Percentiles rank a stretch among this genome's conserved stretches.
phyloP scores from a whole-genome alignment of 1,140 invertebrate species.

The Wiebesia pumilae region DNA sequence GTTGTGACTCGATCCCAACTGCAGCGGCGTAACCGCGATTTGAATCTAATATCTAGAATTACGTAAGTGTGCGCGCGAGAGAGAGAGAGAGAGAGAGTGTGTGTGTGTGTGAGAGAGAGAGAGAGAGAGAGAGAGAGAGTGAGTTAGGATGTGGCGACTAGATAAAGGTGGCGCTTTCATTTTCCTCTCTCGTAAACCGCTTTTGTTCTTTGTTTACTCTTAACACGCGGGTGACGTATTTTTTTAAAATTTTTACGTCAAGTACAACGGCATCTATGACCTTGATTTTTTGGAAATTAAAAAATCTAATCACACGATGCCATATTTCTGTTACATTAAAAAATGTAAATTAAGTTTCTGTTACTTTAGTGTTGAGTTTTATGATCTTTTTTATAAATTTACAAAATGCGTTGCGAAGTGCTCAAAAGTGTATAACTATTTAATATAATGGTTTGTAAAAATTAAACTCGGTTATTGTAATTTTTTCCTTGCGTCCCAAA shows the following conservation, averaged over 20 bases:
- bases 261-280: neutral
- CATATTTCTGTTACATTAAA: too few relatives aligned
- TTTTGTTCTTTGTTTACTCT: neutral
- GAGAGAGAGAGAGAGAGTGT: too few relatives aligned
- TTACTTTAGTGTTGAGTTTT: neutral
- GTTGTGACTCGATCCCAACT: slow-evolving; percentile 1
- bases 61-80: neutral
- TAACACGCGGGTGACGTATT: neutral
- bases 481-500: too few relatives aligned
- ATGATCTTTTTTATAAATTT: neutral
- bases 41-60: neutral
- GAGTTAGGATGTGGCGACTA: neutral
- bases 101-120: neutral
- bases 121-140: neutral
- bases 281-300: neutral
- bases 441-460: too few relatives aligned
- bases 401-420: too few relatives aligned
- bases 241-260: neutral
- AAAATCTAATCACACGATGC: too few relatives aligned
- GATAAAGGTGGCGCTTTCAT: neutral
- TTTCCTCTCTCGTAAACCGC: neutral
- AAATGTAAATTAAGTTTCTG: neutral
- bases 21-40: neutral
- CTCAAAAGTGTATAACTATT: too few relatives aligned
- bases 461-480: too few relatives aligned